phyloP scores from a whole-genome alignment of 2,797 vertebrate genomes.

The Arrhamphus sclerolepis region DNA sequence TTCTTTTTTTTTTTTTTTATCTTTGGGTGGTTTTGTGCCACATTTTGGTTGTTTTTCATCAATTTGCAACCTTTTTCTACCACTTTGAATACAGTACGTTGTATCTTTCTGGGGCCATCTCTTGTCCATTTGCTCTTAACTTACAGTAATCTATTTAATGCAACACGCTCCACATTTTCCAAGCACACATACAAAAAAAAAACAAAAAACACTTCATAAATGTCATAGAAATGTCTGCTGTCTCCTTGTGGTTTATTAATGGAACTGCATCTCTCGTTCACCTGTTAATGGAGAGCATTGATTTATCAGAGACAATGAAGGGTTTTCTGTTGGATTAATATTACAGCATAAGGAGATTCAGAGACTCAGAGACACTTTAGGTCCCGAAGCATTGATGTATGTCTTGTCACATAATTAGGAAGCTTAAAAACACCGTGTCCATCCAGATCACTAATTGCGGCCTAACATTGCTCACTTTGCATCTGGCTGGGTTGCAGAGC shows the following conservation, averaged over 20 bases:
- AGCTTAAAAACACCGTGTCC: background rate
- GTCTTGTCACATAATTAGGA: too few relatives aligned
- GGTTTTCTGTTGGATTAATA: background rate
- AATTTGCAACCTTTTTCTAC: background rate
- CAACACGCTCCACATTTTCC: background rate
- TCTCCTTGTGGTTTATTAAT: conserved; percentile 9
- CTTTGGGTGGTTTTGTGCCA: background rate
- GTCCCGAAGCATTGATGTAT: too few relatives aligned
- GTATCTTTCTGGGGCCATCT: background rate
- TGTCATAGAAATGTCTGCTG: conserved; percentile 6
- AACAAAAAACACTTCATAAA: too few relatives aligned
- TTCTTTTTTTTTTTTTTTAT: too few relatives aligned
- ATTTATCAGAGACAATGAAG: background rate
- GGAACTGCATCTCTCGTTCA: conserved; percentile 5
- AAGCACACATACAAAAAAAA: background rate
- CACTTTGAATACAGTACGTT: background rate
- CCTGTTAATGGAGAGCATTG: background rate
- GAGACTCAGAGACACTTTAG: background rate
- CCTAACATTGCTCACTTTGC: background rate
- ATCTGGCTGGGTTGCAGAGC: background rate
- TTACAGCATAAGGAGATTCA: background rate
- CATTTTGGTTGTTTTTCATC: background rate
- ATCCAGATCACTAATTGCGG: conserved; percentile 2
- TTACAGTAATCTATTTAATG: background rate
- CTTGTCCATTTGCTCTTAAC: too few relatives aligned